Percentiles rank a stretch among this genome's conserved stretches.
Conservation (phyloP, 2,888 invertebrate species). For the Lycia hirtaria region DNA sequence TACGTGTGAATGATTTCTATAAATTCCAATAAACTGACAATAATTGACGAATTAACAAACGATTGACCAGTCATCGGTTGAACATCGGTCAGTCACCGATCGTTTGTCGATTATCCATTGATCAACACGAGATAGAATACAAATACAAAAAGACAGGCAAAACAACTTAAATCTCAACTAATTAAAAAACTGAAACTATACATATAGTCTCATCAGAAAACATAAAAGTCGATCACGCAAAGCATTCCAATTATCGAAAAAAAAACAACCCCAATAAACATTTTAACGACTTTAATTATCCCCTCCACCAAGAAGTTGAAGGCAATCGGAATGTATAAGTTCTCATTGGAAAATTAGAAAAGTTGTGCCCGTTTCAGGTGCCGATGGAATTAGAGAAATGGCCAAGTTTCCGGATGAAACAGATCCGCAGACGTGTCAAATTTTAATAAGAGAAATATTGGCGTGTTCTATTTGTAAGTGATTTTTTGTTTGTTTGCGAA, state of each 20-base stretch:
- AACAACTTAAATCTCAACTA: not conserved
- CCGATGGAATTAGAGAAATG: conserved; percentile 59
- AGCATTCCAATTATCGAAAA: conserved; percentile 13
- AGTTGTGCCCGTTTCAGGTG: conserved; percentile 69
- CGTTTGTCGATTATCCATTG: no score
- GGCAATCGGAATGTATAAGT: conserved; percentile 59
- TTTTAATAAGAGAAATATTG: conserved; percentile 51
- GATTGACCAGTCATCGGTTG: no score
- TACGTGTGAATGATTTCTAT: no score
- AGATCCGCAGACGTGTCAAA: conserved; percentile 46
- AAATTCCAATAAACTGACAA: no score
- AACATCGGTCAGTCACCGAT: no score
- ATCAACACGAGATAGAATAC: no score
- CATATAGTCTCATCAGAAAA: not conserved
- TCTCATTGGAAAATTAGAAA: conserved; percentile 79
- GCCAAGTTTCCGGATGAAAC: conserved; percentile 68
- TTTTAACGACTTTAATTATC: conserved; percentile 31
- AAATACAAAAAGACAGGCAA: no score
- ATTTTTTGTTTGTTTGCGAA: conserved; percentile 17
- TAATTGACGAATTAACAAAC: no score
- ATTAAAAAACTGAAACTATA: not conserved
- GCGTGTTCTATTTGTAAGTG: conserved; percentile 26
- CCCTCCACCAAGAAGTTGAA: conserved; percentile 23
- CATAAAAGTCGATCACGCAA: conserved; percentile 15
- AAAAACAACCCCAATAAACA: conserved; percentile 18